Conservation (phyloP, 1,140 invertebrate species). For the Bombus breviceps region DNA sequence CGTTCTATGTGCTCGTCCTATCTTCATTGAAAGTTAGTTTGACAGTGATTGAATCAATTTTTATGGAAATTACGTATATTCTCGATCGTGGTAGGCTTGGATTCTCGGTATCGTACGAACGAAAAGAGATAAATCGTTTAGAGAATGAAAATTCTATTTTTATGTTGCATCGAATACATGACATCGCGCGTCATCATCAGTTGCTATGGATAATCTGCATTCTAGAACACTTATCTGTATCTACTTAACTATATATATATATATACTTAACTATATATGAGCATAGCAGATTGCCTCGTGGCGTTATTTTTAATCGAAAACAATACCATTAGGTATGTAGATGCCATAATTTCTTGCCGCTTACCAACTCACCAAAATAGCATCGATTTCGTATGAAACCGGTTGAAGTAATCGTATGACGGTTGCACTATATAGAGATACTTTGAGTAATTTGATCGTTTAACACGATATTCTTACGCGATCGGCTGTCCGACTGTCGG, state of each 20-base stretch:
- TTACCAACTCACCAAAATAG: constrained; percentile 42
- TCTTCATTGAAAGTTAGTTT: fast-evolving
- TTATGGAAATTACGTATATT: not conserved
- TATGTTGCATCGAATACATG: not conserved
- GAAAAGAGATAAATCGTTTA: not conserved
- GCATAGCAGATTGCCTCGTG: not conserved
- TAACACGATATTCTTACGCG: constrained; percentile 23
- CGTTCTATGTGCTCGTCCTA: not conserved
- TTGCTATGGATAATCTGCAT: constrained; percentile 43
- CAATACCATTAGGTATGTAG: constrained; percentile 22
- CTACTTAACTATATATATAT: not conserved
- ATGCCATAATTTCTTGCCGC: constrained; percentile 22
- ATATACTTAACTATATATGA: too few relatives aligned
- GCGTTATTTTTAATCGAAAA: constrained; percentile 54
- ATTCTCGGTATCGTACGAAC: not conserved
- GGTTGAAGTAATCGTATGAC: constrained; percentile 45
- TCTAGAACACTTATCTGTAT: constrained; percentile 17
- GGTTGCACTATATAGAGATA: not conserved
- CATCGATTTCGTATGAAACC: constrained; percentile 53
- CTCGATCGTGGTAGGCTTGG: not conserved
- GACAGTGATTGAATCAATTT: not conserved
- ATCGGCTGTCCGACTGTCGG: not conserved
- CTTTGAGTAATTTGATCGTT: constrained; percentile 34
- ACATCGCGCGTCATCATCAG: constrained; percentile 24
- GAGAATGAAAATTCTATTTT: not conserved